Evolutionary conservation across 2,888 invertebrate genomes (phyloP).

Genomic region (Lysandra bellargus): DNA sequence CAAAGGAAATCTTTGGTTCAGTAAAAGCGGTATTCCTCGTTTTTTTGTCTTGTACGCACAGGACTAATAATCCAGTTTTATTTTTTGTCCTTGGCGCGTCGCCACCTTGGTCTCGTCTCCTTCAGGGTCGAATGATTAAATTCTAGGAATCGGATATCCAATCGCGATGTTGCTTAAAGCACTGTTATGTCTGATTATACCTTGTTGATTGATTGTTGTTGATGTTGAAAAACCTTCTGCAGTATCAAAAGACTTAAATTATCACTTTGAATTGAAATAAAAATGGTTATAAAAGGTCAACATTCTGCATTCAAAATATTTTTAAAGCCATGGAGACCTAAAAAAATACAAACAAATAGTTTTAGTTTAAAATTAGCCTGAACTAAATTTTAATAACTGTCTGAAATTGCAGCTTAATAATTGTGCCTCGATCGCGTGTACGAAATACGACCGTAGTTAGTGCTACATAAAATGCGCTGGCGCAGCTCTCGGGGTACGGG

Average conservation of each 20-base stretch:
- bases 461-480: not conserved
- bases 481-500: constrained; percentile 2
- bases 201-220: too few relatives aligned
- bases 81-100: not conserved
- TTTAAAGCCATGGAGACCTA: not conserved
- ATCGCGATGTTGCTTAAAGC: not conserved
- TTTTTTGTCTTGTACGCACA: too few relatives aligned
- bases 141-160: not conserved
- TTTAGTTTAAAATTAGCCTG: not conserved
- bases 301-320: not conserved
- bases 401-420: not conserved
- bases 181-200: too few relatives aligned
- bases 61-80: not conserved
- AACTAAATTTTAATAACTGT: not conserved
- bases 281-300: too few relatives aligned
- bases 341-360: not conserved
- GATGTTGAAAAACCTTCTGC: too few relatives aligned
- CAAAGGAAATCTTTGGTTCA: too few relatives aligned
- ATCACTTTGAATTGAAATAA: too few relatives aligned
- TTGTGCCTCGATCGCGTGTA: not conserved
- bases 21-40: too few relatives aligned
- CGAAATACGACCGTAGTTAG: not conserved
- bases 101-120: not conserved
- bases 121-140: not conserved
- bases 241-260: too few relatives aligned